A percentile compares a stretch with the other conserved stretches of the same genome.
phyloP scores from a whole-genome alignment of 2,113 vertebrate genomes.

The western clawed frog (Xenopus tropicalis) region UCB_Xtro_10.0 CM004450.2:266001-266500 shows the following conservation, averaged over 20 bases:
- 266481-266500: constrained; percentile 10
- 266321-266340: constrained; percentile 1
- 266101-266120: no score
- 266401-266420: not conserved
- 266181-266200: not conserved
- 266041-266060: no score
- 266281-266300: no score
- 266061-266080: no score
- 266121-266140: no score
- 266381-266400: constrained; percentile 16
- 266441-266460: not conserved
- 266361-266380: constrained; percentile 40
- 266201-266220: constrained; percentile 37
- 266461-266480: not conserved
- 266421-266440: not conserved
- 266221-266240: constrained; percentile 30
- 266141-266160: no score
- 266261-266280: not conserved
- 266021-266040: no score
- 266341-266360: constrained; percentile 31
- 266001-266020: no score
- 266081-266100: no score
- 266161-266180: no score
- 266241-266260: not conserved
- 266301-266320: not conserved